These are phyloP conservation scores for Gastrophryne carolinensis DNA, from an alignment of 2,797 vertebrate species.

Conservation along the genomic window DNA sequence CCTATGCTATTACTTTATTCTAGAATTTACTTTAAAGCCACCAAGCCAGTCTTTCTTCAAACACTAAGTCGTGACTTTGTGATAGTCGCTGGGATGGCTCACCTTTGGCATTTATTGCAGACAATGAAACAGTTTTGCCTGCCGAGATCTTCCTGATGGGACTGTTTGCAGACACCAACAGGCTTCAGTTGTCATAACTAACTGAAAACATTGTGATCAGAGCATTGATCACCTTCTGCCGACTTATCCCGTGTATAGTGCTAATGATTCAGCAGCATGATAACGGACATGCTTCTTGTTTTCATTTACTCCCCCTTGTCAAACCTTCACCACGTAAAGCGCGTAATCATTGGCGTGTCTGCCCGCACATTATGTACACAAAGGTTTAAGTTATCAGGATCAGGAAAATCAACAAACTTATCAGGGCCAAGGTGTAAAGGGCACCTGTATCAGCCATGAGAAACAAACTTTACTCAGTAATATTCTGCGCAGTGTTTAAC, in stretches of 20 bases:
- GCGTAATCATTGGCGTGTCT: slow-evolving; percentile 8
- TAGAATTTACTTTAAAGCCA: no score
- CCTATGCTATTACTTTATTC: no score
- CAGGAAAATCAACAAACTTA: slow-evolving; percentile 32
- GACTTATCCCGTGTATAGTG: not conserved
- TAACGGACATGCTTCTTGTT: not conserved
- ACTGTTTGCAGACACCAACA: no score
- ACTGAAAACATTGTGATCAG: no score
- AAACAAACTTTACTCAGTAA: slow-evolving; percentile 10
- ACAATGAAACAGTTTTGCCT: no score
- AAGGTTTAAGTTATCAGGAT: slow-evolving; percentile 7
- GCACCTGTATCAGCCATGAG: slow-evolving; percentile 12
- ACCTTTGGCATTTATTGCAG: no score
- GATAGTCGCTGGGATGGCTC: no score
- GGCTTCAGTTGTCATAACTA: no score
- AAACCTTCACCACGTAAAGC: not conserved
- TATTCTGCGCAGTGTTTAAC: not conserved
- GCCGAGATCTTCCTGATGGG: no score
- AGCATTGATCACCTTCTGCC: no score
- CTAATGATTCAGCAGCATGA: not conserved
- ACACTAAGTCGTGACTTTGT: no score
- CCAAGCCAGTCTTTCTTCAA: no score
- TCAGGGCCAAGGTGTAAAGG: slow-evolving; percentile 14
- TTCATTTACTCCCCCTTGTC: not conserved
- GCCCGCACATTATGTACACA: slow-evolving; percentile 18